phyloP scores from a whole-genome alignment of 2,113 vertebrate genomes.

The crab-eating macaque (Macaca fascicularis) region DNA sequence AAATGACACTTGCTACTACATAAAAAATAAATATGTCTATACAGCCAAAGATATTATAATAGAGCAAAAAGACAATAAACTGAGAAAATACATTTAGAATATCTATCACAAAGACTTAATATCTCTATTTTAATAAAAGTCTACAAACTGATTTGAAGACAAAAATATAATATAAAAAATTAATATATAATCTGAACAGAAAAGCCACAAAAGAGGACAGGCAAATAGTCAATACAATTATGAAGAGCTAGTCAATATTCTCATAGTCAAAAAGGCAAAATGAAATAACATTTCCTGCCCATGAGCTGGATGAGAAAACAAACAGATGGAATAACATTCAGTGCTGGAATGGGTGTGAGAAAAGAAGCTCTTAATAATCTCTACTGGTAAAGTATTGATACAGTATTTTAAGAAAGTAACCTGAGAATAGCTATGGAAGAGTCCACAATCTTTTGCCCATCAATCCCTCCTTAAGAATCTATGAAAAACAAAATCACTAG shows the following conservation, averaged over 20 bases:
- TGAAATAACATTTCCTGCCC: background rate
- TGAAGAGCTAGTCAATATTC: background rate
- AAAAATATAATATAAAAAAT: constrained; percentile 11
- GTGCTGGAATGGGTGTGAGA: background rate
- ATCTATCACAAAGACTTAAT: background rate
- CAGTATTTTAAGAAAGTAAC: constrained; percentile 1
- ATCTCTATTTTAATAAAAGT: constrained; percentile 7
- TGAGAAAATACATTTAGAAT: background rate
- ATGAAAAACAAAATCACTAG: constrained; percentile 13
- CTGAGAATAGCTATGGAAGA: background rate
- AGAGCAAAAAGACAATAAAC: background rate
- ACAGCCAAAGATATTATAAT: constrained; percentile 14
- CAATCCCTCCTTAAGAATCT: background rate
- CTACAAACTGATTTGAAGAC: background rate
- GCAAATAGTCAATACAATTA: background rate
- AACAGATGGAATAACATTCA: background rate
- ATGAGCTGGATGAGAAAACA: background rate
- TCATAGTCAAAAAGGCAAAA: constrained; percentile 7
- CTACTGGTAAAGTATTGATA: background rate
- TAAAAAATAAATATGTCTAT: constrained; percentile 30
- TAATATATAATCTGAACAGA: background rate
- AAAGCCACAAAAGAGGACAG: background rate
- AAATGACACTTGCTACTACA: background rate
- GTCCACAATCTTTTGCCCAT: background rate
- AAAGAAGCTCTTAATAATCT: background rate